phyloP scores from a whole-genome alignment of 2,797 vertebrate genomes.

The Nothura maculosa region DNA sequence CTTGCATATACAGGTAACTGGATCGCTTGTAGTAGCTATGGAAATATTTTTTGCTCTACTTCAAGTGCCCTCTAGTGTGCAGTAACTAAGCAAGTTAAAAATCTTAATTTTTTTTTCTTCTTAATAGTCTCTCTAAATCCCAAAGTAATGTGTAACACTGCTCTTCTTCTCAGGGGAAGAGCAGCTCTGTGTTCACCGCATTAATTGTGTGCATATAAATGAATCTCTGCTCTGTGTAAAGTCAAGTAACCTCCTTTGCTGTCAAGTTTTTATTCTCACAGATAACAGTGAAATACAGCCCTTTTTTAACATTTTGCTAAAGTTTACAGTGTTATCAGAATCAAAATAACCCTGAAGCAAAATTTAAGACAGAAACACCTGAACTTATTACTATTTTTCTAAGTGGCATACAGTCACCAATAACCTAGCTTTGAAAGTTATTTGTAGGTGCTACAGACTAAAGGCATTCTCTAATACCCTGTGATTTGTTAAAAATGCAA shows the following conservation, averaged over 20 bases:
- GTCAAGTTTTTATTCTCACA: conserved; percentile 5
- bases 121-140: conserved; percentile 35
- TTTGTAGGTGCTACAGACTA: neutral
- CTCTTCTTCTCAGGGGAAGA: conserved; percentile 38
- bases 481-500: neutral
- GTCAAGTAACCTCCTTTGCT: neutral
- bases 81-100: conserved; percentile 78
- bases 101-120: neutral
- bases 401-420: neutral
- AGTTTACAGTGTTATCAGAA: neutral
- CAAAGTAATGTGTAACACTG: neutral
- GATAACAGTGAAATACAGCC: neutral
- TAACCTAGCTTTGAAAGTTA: neutral
- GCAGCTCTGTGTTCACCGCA: neutral
- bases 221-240: neutral
- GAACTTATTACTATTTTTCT: neutral
- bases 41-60: conserved; percentile 75
- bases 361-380: neutral
- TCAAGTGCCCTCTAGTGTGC: conserved; percentile 95
- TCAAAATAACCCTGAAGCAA: neutral
- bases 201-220: conserved; percentile 28
- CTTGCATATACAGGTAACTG: neutral
- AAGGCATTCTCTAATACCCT: neutral
- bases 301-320: neutral
- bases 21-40: neutral